phyloP scores from a whole-genome alignment of 2,797 vertebrate species.

The Micropoecilia bifurca region DNA sequence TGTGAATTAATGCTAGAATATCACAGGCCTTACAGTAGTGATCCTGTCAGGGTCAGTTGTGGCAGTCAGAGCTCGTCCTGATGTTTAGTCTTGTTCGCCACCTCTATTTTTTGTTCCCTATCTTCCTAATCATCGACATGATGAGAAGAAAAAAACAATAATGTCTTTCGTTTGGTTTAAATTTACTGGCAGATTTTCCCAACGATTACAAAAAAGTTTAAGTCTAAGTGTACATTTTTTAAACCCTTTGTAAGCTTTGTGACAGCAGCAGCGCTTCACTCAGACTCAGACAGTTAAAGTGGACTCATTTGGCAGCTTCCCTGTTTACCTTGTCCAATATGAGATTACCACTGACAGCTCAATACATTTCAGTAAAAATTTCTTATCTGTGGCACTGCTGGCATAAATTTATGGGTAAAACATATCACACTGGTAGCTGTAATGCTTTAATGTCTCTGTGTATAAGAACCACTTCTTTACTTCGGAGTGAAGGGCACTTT shows the following conservation, averaged over 20 bases:
- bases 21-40: neutral
- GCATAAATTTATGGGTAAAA: neutral
- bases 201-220: neutral
- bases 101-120: neutral
- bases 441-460: neutral
- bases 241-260: neutral
- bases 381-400: neutral
- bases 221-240: neutral
- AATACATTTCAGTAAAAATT: neutral
- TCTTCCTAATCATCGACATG: neutral
- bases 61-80: neutral
- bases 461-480: neutral
- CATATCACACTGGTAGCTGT: neutral
- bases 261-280: slow-evolving; percentile 6
- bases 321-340: neutral
- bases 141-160: neutral
- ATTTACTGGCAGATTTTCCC: neutral
- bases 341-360: neutral
- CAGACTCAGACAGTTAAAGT: slow-evolving; percentile 10
- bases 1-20: neutral
- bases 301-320: neutral
- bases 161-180: neutral
- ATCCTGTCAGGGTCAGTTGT: neutral
- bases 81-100: neutral
- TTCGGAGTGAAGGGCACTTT: neutral